Evolutionary conservation across 2,797 vertebrate species (phyloP).

Genomic region (Scolopax rusticola): DNA sequence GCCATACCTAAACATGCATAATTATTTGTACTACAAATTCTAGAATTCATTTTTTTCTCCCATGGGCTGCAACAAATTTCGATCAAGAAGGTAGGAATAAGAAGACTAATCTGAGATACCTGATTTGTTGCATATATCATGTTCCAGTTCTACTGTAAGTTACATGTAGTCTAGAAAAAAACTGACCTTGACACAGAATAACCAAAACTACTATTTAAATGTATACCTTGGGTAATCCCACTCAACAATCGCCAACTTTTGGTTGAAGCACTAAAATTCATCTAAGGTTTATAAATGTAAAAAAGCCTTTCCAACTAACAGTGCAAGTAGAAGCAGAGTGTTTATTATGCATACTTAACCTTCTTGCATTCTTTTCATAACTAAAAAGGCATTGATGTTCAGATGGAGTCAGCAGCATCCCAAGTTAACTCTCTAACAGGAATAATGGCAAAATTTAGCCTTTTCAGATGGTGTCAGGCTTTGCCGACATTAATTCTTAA

Average conservation of each 20-base stretch:
- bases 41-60: neutral
- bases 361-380: neutral
- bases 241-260: neutral
- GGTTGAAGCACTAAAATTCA: neutral
- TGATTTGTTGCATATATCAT: conserved; percentile 35
- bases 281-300: neutral
- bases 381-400: conserved; percentile 44
- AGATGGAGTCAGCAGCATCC: neutral
- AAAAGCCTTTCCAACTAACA: neutral
- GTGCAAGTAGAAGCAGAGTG: neutral
- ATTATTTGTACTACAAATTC: conserved; percentile 8
- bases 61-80: conserved; percentile 14
- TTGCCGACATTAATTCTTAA: neutral
- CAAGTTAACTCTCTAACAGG: neutral
- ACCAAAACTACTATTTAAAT: neutral
- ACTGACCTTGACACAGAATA: neutral
- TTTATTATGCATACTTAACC: neutral
- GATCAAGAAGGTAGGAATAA: neutral
- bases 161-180: neutral
- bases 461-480: neutral
- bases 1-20: neutral
- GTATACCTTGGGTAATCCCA: neutral
- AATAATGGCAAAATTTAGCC: neutral
- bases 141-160: conserved; percentile 38
- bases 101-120: neutral